Evolutionary conservation across 2,888 invertebrate species (phyloP), one percentile per base, ranked within the genome.

Genomic region (Girardia tigrina): DNA sequence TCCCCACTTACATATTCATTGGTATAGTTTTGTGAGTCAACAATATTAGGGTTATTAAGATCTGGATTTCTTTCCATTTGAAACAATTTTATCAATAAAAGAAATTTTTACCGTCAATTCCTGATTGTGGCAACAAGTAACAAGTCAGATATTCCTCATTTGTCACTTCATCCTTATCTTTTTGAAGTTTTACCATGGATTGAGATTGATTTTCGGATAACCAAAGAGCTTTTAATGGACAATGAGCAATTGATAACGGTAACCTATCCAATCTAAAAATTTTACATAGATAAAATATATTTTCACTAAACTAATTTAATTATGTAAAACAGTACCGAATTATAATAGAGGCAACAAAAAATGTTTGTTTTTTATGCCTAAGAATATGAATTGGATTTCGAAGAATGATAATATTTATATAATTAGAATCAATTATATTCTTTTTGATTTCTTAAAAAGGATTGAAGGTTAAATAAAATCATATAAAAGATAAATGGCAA

Each of bases 121-220:
- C 85, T 79, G 85, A 90, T 86, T 99, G 98, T 2, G 98, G 98
- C 81, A 99, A 86, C 78, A 99, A 88, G 86, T 95, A 99, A 85
- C 98, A 99, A 20, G 97, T 98, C 79, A 99, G 89, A 77, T 98
- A 91, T 84, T 91, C 91, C 83, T 92, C 90, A 1, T 93, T 94
- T 2, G 93, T 91, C 78, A 89, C 88, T 81, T 93, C 91, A 83
- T 98, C 97, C 75, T 90, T 88, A 83, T 95, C 95, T 36, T 92
- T 92, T 86, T 97, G 95, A 86, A 98, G 94, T 82, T 94, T 95
- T 78, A 97, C 87, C 87, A 98, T 88, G 0, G 98, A 94, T 84
- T 98, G 97, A 71, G 97, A 94, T 81, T 87, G 83, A 86, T 98
- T 98, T 86, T 98, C 97, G 74, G 95, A 94, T 81, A 99, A 85